These are phyloP conservation scores for Aleiodes sp. DNA, from an alignment of 1,140 invertebrate genomes.

Conservation along the genomic window DNA sequence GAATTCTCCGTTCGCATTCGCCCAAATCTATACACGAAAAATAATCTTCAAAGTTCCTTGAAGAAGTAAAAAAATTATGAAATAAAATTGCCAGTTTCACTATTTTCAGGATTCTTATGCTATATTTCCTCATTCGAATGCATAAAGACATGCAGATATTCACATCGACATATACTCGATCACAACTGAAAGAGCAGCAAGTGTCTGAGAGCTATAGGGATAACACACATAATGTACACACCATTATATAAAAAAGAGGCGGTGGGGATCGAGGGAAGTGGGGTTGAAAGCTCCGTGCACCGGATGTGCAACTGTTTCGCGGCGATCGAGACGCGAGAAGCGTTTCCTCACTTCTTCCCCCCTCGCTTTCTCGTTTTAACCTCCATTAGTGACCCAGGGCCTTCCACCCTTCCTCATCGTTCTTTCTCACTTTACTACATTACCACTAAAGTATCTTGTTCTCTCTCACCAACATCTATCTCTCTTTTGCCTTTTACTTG, in stretches of 20 bases:
- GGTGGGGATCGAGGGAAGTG: background rate
- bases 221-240: background rate
- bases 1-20: too few relatives aligned
- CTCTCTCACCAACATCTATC: background rate
- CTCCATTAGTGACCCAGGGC: conserved; percentile 59
- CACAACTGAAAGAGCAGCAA: background rate
- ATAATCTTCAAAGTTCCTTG: too few relatives aligned
- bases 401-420: background rate
- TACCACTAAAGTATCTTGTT: conserved; percentile 1
- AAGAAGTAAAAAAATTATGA: too few relatives aligned
- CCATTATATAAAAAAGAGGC: conserved; percentile 2
- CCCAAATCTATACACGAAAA: too few relatives aligned
- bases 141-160: background rate
- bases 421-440: conserved; percentile 11
- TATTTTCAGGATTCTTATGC: background rate
- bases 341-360: conserved; percentile 23
- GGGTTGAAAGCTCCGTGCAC: conserved; percentile 29
- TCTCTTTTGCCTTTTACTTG: conserved; percentile 37
- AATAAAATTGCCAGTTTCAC: too few relatives aligned
- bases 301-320: conserved; percentile 36
- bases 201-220: background rate
- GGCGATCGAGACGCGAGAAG: conserved; percentile 29
- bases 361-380: conserved; percentile 56
- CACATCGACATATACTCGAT: background rate
- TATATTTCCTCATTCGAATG: background rate